phyloP scores from a whole-genome alignment of 1,140 invertebrate species.

The Drosophila varians region DNA sequence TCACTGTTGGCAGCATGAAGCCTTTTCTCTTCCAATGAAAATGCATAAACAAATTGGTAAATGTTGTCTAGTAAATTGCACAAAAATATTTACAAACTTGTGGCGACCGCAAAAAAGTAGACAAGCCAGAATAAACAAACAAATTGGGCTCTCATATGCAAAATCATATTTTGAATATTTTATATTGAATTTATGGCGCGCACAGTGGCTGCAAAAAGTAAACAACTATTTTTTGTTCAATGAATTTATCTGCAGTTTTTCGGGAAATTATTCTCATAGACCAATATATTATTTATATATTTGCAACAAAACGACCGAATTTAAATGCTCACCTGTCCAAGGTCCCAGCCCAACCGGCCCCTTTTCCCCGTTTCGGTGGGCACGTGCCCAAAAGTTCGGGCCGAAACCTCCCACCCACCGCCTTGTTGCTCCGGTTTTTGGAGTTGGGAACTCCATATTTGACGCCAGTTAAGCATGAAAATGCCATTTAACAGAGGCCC shows the following conservation, averaged over 20 bases:
- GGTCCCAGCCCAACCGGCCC: background rate
- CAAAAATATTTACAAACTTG: conserved; percentile 55
- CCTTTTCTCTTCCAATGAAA: background rate
- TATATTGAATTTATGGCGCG: conserved; percentile 38
- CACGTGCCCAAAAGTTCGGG: conserved; percentile 67
- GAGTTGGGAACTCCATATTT: conserved; percentile 62
- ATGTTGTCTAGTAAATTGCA: conserved; percentile 40
- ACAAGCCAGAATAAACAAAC: conserved; percentile 20
- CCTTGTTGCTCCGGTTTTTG: background rate
- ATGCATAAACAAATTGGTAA: conserved; percentile 38
- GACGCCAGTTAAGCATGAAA: conserved; percentile 80
- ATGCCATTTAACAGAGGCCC: conserved; percentile 76
- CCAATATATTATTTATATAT: conserved; percentile 36
- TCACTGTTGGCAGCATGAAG: conserved; percentile 2
- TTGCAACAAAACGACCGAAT: conserved; percentile 33
- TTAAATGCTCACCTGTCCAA: conserved; percentile 36
- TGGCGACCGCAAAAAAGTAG: conserved; percentile 15
- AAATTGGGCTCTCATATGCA: conserved; percentile 30
- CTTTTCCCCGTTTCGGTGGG: conserved; percentile 9
- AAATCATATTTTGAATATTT: conserved; percentile 57
- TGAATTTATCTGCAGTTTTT: conserved; percentile 42
- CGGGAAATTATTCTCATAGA: conserved; percentile 39
- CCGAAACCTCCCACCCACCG: conserved; percentile 12
- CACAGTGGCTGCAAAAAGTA: conserved; percentile 12
- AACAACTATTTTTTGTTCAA: conserved; percentile 21